Base-by-base conservation (phyloP, 2,797 vertebrate species). In the Aphelocoma californica region DNA sequence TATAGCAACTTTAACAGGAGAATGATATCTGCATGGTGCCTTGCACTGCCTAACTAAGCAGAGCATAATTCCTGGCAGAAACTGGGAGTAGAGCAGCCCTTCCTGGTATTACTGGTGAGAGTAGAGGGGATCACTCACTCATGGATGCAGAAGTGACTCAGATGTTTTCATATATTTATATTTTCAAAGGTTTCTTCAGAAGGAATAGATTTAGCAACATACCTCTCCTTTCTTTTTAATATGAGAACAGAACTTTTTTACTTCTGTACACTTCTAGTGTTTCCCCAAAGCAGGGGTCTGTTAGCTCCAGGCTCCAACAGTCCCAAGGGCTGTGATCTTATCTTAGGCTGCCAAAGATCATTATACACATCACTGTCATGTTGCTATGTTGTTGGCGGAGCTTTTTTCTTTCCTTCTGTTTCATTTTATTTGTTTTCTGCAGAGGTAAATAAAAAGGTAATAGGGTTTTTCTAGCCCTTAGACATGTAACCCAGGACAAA, bases 271-370 rank as follows among this genome's bases (percentile, higher is more conserved):
- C 80, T 92, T 93, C 82, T 91, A 77, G 45, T 50, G 93, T 95
- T 94, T 82, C 86, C 86, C 94, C 90, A 94, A 97, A 94, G 92
- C 92, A 93, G 90, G 77, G 80, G 87, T 96, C 91, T 4, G 1
- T 44, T 92, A 92, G 90, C 95, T 96, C 73, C 91, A 80, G 96
- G 90, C 94, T 93, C 64, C 83, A 57, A 38, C 80, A 70, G 62
- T 91, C 95, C 89, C 92, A 92, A 45, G 83, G 91, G 95, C 86
- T 77, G 80, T 92, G 91, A 96, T 96, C 95, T 93, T 93, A 95
- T 92, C 92, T 92, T 36, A 18, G 86, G 48, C 95, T 96, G 91
- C 87, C 91, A 96, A 84, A 95, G 86, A 93, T 90, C 87, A 86
- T 96, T 94, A 95, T 89, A 78, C 86, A 86, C 72, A 94, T 93